Evolutionary conservation across 2,113 vertebrate genomes (phyloP).

Genomic region (Rhinolophus ferrumequinum): DNA sequence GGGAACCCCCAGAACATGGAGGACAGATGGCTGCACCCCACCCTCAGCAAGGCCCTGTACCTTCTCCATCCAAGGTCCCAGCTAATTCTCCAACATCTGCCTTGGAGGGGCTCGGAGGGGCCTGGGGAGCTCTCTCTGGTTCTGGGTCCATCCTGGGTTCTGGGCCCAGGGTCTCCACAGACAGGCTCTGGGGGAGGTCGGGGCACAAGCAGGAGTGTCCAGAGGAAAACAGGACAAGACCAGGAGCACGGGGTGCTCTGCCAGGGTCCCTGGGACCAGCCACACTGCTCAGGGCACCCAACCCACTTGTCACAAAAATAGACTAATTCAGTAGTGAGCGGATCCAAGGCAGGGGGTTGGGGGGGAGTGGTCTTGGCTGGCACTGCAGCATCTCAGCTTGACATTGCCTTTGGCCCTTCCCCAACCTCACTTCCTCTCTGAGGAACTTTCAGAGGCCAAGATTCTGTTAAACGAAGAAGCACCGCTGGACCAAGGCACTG

Average conservation of each 20-base stretch:
- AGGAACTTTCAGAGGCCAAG: not conserved
- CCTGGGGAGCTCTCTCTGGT: fast-evolving
- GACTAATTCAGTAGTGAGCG: fast-evolving
- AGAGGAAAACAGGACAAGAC: not conserved
- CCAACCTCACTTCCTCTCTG: not conserved
- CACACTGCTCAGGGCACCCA: not conserved
- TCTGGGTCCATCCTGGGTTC: conserved; percentile 60
- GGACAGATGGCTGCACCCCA: not conserved
- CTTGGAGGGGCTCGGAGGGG: not conserved
- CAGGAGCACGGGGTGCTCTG: not conserved
- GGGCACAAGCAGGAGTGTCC: not conserved
- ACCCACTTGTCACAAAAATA: not conserved
- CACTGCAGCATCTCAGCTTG: no score
- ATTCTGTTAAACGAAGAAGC: not conserved
- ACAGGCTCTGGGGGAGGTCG: conserved; percentile 71
- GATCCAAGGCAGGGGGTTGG: fast-evolving
- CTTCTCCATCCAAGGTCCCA: not conserved
- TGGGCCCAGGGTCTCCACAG: conserved; percentile 76
- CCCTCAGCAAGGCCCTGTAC: not conserved
- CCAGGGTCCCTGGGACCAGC: not conserved
- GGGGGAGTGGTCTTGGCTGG: no score
- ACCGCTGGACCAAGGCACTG: not conserved
- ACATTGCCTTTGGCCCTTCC: fast-evolving
- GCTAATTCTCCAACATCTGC: not conserved
- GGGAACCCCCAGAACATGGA: not conserved